Evolutionary conservation across 2,113 vertebrate species (phyloP), one percentile per base, ranked within the genome.

Genomic region (Anguilla rostrata): DNA sequence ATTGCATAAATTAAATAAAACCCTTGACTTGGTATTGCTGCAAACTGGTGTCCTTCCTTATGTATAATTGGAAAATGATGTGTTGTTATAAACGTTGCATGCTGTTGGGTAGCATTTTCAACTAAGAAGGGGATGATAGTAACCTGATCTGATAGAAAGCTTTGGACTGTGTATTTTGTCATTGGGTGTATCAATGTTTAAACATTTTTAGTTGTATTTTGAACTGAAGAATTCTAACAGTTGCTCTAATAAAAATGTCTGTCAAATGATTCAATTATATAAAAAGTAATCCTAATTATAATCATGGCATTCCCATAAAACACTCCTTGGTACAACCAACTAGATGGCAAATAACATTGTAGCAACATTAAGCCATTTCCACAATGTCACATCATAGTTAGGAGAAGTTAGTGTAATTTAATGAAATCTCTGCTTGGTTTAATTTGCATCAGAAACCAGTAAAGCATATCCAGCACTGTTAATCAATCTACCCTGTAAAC

Each of bases 1-100:
- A 95, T 95, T 94, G 95, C 93, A 89, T 91, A 94, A 95, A 95
- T 94, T 91, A 90, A 96, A 95, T 96, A 93, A 95, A 93, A 92
- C 91, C 92, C 90, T 93, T 93, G 91, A 94, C 92, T 94, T 91
- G 84, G 94, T 94, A 94, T 95, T 95, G 94, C 93, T 95, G 95
- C 94, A 95, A 93, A 94, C 93, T 92, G 91, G 94, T 93, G 93
- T 93, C 93, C 92, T 94, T 95, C 94, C 94, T 94, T 88, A 93
- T 93, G 91, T 86, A n/a, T 91, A 94, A 95, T 93, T 90, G 93
- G 93, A 94, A 94, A 93, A 95, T 94, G 87, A 84, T 94, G 94
- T 93, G 89, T 83, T 84, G 82, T 90, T 90, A 89, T 90, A 94
- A 90, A 93, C 93, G 93, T 92, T 88, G 82, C 39, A 56, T 8